Evolutionary conservation across 2,888 invertebrate genomes (phyloP).

Genomic region (Drosophila ezoana): DNA sequence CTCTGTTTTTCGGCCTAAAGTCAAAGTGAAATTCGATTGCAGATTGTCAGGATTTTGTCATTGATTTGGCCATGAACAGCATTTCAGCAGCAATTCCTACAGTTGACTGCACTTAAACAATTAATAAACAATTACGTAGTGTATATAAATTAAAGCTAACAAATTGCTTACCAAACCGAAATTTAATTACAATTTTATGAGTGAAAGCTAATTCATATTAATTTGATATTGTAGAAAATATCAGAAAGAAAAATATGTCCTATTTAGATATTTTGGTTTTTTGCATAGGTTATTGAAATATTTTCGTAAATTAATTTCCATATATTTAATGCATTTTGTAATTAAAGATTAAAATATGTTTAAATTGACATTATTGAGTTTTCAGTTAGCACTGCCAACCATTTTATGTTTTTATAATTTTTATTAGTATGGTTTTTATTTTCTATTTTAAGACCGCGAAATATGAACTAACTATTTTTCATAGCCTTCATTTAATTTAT

Average conservation of each 20-base stretch:
- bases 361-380: not conserved
- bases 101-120: conserved; percentile 55
- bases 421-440: too few relatives aligned
- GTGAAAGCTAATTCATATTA: not conserved
- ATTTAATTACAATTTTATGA: conserved; percentile 8
- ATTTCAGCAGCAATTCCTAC: conserved; percentile 38
- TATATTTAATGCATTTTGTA: not conserved
- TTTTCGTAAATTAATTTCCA: not conserved
- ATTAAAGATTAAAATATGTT: not conserved
- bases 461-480: too few relatives aligned
- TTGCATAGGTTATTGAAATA: too few relatives aligned
- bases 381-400: too few relatives aligned
- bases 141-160: conserved; percentile 4
- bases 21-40: conserved; percentile 62
- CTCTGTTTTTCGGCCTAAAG: conserved; percentile 39
- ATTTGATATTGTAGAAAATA: too few relatives aligned
- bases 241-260: not conserved
- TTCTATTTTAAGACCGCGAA: too few relatives aligned
- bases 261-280: not conserved
- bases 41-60: conserved; percentile 57
- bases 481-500: too few relatives aligned
- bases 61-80: conserved; percentile 66
- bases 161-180: not conserved
- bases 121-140: conserved; percentile 43
- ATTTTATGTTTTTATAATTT: too few relatives aligned